These are phyloP conservation scores for Ochotona curzoniae DNA, from an alignment of 2,113 vertebrate species.

Conservation along the genomic window DNA sequence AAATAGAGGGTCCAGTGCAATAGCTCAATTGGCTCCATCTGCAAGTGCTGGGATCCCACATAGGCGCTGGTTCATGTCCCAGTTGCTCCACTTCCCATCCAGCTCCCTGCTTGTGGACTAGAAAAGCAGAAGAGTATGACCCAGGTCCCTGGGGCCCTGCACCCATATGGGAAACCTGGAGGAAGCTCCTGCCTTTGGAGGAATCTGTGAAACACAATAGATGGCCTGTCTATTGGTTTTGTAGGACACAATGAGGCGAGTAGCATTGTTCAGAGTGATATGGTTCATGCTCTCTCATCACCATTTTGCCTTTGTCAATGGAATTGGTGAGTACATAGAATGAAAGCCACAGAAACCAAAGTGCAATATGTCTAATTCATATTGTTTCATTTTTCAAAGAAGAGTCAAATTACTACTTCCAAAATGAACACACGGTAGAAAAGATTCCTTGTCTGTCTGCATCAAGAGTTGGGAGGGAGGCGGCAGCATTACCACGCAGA, in stretches of 20 bases:
- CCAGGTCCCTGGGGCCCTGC: too few relatives aligned
- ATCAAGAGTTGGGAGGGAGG: conserved; percentile 76
- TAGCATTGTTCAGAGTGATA: conserved; percentile 67
- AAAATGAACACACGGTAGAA: conserved; percentile 87
- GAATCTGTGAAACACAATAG: conserved; percentile 79
- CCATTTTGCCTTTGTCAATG: conserved; percentile 79
- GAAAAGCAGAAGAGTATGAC: too few relatives aligned
- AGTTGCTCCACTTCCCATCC: too few relatives aligned
- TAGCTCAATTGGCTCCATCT: too few relatives aligned
- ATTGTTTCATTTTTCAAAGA: conserved; percentile 88
- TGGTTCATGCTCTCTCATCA: conserved; percentile 75
- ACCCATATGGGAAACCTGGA: too few relatives aligned
- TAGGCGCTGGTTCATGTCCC: too few relatives aligned
- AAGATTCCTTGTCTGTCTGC: conserved; percentile 86
- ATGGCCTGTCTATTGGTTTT: conserved; percentile 83
- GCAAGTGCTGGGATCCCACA: too few relatives aligned
- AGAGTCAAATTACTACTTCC: conserved; percentile 93
- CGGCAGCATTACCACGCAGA: too few relatives aligned
- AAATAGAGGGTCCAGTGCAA: too few relatives aligned
- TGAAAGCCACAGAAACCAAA: conserved; percentile 91
- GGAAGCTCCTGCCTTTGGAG: background rate
- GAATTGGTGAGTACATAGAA: conserved; percentile 46
- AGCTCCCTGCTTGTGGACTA: too few relatives aligned
- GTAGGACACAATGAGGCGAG: conserved; percentile 75
- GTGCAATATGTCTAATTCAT: conserved; percentile 86